These are phyloP conservation scores for Clanis bilineata DNA, from an alignment of 2,888 invertebrate genomes.

Conservation along the genomic window DNA sequence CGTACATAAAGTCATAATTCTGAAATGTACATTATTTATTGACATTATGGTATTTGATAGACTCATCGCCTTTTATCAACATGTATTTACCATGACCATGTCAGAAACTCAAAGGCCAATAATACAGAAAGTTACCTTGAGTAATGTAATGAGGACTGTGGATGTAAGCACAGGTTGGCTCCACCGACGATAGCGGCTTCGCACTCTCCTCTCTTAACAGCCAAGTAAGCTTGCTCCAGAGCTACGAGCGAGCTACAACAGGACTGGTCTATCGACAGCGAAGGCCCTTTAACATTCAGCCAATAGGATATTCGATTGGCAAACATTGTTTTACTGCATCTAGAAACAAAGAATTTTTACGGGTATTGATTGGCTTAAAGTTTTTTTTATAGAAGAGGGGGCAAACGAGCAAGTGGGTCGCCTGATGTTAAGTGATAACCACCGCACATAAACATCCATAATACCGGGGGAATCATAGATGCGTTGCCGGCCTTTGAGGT, in stretches of 20 bases:
- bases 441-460: too few species aligned
- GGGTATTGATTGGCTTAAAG: too few species aligned
- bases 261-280: conserved; percentile 45
- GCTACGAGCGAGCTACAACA: conserved; percentile 57
- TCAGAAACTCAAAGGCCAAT: not conserved
- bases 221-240: conserved; percentile 52
- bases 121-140: conserved; percentile 40
- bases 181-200: conserved; percentile 84
- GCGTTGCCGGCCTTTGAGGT: too few species aligned
- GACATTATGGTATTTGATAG: too few species aligned
- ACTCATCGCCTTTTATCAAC: too few species aligned
- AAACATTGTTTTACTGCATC: conserved; percentile 46
- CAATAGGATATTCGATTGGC: conserved; percentile 56
- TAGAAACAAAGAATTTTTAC: conserved; percentile 25
- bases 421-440: too few species aligned
- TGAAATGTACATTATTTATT: conserved; percentile 26
- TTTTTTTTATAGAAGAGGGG: too few species aligned
- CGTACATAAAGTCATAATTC: conserved; percentile 75
- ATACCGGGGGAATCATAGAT: too few species aligned
- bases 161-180: conserved; percentile 81
- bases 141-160: conserved; percentile 59
- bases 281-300: conserved; percentile 53
- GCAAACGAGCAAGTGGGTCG: too few species aligned
- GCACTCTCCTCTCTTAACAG: conserved; percentile 51
- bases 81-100: too few species aligned